Conservation (phyloP, 35 echinoderm and acorn worm species). For the Strongylocentrotus purpuratus region DNA sequence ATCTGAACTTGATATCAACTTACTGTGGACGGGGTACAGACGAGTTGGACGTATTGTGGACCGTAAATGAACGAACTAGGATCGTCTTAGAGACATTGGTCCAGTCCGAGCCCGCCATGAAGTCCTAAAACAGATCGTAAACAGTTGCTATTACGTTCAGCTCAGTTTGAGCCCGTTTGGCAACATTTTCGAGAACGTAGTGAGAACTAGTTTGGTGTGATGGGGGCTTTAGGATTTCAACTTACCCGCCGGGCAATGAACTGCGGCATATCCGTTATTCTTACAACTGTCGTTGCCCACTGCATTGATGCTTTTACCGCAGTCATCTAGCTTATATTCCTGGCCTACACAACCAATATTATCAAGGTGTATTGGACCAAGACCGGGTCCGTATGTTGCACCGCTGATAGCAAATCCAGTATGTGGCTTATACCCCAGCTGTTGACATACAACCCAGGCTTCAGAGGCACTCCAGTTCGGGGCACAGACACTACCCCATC, state of each 20-base stretch:
- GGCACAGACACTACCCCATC: background rate
- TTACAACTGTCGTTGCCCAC: background rate
- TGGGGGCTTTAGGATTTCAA: no score
- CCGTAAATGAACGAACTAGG: no score
- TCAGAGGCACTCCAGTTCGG: background rate
- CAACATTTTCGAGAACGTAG: no score
- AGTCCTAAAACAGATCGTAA: no score
- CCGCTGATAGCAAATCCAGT: background rate
- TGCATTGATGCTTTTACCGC: background rate
- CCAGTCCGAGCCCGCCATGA: no score
- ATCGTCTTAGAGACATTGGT: no score
- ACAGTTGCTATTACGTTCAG: no score
- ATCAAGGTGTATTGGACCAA: background rate
- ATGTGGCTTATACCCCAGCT: background rate
- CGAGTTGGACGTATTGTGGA: no score
- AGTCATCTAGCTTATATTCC: background rate
- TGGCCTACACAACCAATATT: background rate
- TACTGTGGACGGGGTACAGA: no score
- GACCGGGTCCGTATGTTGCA: background rate
- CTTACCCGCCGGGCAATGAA: background rate
- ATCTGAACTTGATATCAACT: no score
- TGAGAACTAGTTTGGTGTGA: no score
- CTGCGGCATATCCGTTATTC: background rate
- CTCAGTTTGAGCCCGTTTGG: no score
- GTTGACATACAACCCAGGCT: background rate